A percentile compares a stretch with the other conserved stretches of the same genome.
Conservation (phyloP, 2,888 invertebrate species). For the Argyra leucocephala region DNA sequence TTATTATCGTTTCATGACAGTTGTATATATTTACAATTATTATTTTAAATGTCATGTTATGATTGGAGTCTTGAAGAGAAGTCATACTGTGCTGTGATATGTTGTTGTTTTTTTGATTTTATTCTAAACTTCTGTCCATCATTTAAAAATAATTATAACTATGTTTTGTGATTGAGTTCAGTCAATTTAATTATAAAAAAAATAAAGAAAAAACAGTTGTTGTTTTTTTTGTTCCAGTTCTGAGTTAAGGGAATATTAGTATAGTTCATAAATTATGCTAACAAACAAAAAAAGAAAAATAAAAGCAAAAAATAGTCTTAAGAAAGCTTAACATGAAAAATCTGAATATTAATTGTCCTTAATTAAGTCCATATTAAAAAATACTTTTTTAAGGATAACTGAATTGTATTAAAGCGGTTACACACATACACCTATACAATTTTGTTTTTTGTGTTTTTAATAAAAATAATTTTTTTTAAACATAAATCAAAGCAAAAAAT, state of each 20-base stretch:
- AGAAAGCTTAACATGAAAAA: neutral
- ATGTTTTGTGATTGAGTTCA: neutral
- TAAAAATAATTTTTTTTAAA: too few relatives aligned
- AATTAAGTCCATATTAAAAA: too few relatives aligned
- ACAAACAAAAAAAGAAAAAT: neutral
- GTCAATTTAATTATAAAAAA: neutral
- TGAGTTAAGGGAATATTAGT: too few relatives aligned
- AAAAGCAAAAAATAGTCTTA: neutral
- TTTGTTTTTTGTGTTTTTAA: too few relatives aligned
- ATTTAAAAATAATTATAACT: neutral
- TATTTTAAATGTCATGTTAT: neutral
- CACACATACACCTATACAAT: too few relatives aligned
- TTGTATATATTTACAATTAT: neutral
- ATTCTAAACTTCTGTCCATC: neutral
- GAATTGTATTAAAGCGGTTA: too few relatives aligned
- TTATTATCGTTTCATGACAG: neutral
- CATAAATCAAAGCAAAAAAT: too few relatives aligned
- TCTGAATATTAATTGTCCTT: conserved; percentile 4
- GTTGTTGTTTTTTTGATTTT: neutral
- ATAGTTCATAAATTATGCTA: neutral
- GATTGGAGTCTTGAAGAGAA: neutral
- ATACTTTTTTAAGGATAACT: too few relatives aligned
- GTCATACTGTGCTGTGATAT: neutral
- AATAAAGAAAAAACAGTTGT: neutral
- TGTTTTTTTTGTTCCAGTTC: too few relatives aligned